Base-by-base conservation (phyloP, 2,888 invertebrate genomes). In the Sinopyrophorus schimmeli region DNA sequence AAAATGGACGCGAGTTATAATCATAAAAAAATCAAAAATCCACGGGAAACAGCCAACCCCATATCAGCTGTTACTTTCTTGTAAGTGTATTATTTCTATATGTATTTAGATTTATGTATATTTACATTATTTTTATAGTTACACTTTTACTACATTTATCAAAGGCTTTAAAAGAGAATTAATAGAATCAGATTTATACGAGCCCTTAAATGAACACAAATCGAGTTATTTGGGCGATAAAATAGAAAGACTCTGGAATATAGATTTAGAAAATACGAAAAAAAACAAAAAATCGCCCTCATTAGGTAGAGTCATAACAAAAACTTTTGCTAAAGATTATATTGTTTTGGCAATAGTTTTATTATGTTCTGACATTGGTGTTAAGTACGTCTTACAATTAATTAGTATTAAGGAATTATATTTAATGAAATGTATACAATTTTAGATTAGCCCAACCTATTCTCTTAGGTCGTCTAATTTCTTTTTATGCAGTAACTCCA, bases 61-160 rank as follows among this genome's bases (percentile, higher is more conserved):
- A 57, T 86, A 14, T 84, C 86, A 3, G 76, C 80, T 52, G 71
- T 81, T 61, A 79, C 79, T 50, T 86, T 80, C 68, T 80, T 82
- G 86, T 87, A 70, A 77, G 80, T 76, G 27, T 6, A 20, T 20
- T 20, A 20, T 20, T 20, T n/a, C n/a, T n/a, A n/a, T n/a, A n/a
- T n/a, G n/a, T n/a, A n/a, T n/a, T n/a, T n/a, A n/a, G n/a, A n/a
- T n/a, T n/a, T n/a, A n/a, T n/a, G n/a, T n/a, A n/a, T n/a, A n/a
- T n/a, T n/a, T n/a, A n/a, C n/a, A n/a, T 5, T 5, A 20, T 11
- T 43, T 41, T 76, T 61, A 62, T 14, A 88, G 87, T 65, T 88
- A 86, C 81, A 80, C 86, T 0, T 69, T 85, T 43, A 82, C 83
- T 58, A 81, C 82, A 1, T 87, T 88, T 64, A 80, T 81, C 67